Evolutionary conservation across 2,113 vertebrate genomes (phyloP).

Genomic region (Rhinopomastus cyanomelas): DNA sequence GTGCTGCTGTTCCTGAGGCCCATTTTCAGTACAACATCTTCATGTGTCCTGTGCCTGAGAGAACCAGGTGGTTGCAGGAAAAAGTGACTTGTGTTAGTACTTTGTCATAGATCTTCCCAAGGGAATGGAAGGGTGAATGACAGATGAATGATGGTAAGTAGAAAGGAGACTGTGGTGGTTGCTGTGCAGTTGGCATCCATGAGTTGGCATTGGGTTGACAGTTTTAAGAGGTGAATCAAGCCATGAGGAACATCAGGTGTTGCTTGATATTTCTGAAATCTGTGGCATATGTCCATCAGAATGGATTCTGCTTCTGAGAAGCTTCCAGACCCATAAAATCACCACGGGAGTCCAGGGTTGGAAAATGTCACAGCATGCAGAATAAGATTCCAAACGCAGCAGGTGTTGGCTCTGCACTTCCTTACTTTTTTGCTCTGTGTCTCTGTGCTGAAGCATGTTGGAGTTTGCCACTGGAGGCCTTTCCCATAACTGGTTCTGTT

Average conservation of each 20-base stretch:
- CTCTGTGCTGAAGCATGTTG: background rate
- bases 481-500: background rate
- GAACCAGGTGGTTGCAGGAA: background rate
- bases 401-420: background rate
- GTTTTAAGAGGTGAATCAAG: background rate
- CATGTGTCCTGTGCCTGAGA: background rate
- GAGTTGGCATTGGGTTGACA: background rate
- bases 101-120: background rate
- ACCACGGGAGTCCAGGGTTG: background rate
- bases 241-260: accelerated
- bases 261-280: background rate
- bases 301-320: background rate
- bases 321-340: background rate
- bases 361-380: accelerated
- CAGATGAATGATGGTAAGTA: background rate
- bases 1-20: background rate
- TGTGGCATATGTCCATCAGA: background rate
- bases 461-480: background rate
- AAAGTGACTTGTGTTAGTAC: background rate
- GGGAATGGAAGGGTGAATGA: background rate
- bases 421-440: accelerated
- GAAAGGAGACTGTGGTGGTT: background rate
- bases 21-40: background rate
- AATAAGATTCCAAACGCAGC: background rate
- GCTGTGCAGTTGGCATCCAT: accelerated